These are phyloP conservation scores for Rhinogobius similis DNA, from an alignment of 2,113 vertebrate genomes.

Conservation along the genomic window DNA sequence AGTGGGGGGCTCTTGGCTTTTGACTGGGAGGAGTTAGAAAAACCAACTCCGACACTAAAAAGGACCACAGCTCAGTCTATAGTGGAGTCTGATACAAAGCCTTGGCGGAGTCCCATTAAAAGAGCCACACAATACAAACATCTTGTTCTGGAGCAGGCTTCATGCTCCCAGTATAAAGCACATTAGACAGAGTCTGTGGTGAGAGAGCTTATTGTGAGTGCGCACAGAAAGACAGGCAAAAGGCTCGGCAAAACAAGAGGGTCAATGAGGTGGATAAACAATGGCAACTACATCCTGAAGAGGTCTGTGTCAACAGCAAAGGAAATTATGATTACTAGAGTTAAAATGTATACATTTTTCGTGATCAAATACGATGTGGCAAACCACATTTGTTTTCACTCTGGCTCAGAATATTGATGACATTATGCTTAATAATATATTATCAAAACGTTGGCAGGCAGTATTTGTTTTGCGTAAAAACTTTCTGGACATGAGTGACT, in stretches of 20 bases:
- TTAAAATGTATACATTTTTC: too few species aligned
- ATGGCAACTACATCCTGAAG: not conserved
- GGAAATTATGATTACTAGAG: not conserved
- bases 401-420: not conserved
- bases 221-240: not conserved
- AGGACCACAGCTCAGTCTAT: conserved; percentile 56
- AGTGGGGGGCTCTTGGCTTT: conserved; percentile 66
- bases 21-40: conserved; percentile 74
- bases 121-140: conserved; percentile 59
- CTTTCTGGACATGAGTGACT: not conserved
- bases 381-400: too few species aligned
- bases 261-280: conserved; percentile 13
- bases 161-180: conserved; percentile 54
- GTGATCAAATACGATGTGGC: too few species aligned
- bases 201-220: conserved; percentile 1
- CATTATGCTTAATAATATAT: not conserved
- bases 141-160: conserved; percentile 68
- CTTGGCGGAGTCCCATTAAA: conserved; percentile 47
- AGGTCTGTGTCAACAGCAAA: not conserved
- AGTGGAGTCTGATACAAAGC: conserved; percentile 52
- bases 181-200: conserved; percentile 44
- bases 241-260: conserved; percentile 15
- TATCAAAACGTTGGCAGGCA: not conserved
- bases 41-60: conserved; percentile 67
- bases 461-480: not conserved